phyloP scores from a whole-genome alignment of 2,888 invertebrate species.

The Ashinkailepas kermadecensis region DNA sequence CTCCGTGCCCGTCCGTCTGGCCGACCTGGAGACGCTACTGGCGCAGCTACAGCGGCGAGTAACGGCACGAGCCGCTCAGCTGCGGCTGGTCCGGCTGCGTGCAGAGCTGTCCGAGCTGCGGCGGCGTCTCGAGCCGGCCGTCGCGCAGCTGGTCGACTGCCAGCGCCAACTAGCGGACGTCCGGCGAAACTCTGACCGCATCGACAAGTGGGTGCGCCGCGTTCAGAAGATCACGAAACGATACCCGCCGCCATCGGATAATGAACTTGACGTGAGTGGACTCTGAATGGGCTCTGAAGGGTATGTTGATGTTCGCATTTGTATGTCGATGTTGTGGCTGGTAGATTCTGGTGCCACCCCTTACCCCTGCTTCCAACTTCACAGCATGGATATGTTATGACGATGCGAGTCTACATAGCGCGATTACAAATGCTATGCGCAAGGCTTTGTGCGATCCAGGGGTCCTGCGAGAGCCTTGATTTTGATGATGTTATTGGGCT shows the following conservation, averaged over 20 bases:
- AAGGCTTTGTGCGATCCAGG: too few species aligned
- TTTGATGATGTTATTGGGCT: too few species aligned
- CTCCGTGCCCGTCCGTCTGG: slow-evolving; percentile 70
- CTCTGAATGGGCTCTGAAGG: neutral
- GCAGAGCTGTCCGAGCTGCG: slow-evolving; percentile 84
- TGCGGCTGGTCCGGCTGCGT: slow-evolving; percentile 98
- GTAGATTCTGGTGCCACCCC: too few species aligned
- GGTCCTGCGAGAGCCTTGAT: too few species aligned
- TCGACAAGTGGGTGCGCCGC: neutral
- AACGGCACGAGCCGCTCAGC: slow-evolving; percentile 93
- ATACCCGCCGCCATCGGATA: neutral
- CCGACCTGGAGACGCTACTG: slow-evolving; percentile 82
- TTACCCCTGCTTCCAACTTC: too few species aligned
- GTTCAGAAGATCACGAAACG: neutral
- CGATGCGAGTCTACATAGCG: too few species aligned
- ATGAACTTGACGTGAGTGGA: neutral
- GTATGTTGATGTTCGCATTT: too few species aligned
- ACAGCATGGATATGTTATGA: too few species aligned
- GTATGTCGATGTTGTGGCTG: too few species aligned
- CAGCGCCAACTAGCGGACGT: slow-evolving; percentile 89
- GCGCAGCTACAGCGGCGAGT: slow-evolving; percentile 85
- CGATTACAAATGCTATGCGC: too few species aligned
- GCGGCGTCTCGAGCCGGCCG: slow-evolving; percentile 62
- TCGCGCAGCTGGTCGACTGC: slow-evolving; percentile 60
- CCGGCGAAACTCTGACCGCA: slow-evolving; percentile 53